Conservation (phyloP, 1,140 invertebrate species). For the Philaenus spumarius region DNA sequence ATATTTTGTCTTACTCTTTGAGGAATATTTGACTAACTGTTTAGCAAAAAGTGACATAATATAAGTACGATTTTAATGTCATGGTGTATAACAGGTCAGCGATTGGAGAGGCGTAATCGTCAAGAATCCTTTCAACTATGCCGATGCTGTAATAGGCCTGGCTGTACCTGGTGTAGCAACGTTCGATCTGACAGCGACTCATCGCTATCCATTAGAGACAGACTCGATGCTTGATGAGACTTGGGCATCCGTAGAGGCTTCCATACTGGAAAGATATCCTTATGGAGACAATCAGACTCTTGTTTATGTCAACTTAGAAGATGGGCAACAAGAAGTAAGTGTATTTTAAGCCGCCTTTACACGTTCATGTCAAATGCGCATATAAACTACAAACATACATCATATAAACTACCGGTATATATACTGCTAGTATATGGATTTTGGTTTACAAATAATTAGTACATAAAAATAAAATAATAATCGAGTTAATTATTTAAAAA, state of each 20-base stretch:
- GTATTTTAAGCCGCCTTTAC: no score
- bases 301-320: conserved; percentile 54
- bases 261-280: conserved; percentile 49
- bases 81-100: conserved; percentile 45
- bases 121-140: conserved; percentile 64
- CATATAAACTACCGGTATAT: no score
- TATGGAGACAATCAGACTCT: conserved; percentile 47
- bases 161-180: conserved; percentile 60
- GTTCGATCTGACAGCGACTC: conserved; percentile 33
- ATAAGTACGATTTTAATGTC: conserved; percentile 14
- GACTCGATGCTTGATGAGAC: conserved; percentile 56
- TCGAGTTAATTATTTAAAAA: no score
- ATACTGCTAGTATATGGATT: no score
- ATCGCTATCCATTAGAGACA: conserved; percentile 48
- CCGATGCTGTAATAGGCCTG: conserved; percentile 67
- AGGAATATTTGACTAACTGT: neutral
- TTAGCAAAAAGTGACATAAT: conserved; percentile 1
- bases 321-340: conserved; percentile 37
- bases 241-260: conserved; percentile 49
- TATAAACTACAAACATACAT: no score
- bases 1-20: no score
- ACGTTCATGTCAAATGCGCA: no score
- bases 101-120: conserved; percentile 65
- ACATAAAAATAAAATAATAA: no score
- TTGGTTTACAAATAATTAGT: no score